phyloP scores from a whole-genome alignment of 1,140 invertebrate species.

The Pemphigus obesinymphae region DNA sequence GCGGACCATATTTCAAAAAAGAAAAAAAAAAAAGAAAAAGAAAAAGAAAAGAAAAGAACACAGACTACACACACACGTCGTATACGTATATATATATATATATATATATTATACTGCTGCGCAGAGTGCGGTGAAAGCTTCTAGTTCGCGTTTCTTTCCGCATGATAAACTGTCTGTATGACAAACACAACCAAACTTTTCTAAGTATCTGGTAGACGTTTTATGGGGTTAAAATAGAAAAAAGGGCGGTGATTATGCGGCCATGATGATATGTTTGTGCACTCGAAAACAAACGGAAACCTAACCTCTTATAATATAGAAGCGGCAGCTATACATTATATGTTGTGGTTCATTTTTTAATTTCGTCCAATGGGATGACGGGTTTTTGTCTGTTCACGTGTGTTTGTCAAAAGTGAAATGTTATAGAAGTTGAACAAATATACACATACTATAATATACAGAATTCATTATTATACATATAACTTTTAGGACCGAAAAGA shows the following conservation, averaged over 20 bases:
- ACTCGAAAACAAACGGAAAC: background rate
- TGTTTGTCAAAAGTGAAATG: background rate
- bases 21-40: no score
- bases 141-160: conserved; percentile 33
- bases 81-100: no score
- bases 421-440: background rate
- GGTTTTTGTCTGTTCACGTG: background rate
- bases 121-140: conserved; percentile 27
- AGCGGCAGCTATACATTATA: no score
- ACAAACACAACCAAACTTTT: conserved; percentile 27
- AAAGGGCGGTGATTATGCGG: background rate
- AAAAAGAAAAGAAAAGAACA: no score
- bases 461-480: no score
- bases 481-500: background rate
- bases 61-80: background rate
- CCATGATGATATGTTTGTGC: background rate
- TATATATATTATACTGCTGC: no score
- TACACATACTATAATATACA: background rate
- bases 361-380: background rate
- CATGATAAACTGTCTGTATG: conserved; percentile 37
- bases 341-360: conserved; percentile 20
- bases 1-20: conserved; percentile 38
- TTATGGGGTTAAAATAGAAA: conserved; percentile 37
- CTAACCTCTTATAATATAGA: background rate
- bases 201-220: conserved; percentile 28